Conservation (phyloP, 2,797 vertebrate genomes). For the Neoniphon sammara region DNA sequence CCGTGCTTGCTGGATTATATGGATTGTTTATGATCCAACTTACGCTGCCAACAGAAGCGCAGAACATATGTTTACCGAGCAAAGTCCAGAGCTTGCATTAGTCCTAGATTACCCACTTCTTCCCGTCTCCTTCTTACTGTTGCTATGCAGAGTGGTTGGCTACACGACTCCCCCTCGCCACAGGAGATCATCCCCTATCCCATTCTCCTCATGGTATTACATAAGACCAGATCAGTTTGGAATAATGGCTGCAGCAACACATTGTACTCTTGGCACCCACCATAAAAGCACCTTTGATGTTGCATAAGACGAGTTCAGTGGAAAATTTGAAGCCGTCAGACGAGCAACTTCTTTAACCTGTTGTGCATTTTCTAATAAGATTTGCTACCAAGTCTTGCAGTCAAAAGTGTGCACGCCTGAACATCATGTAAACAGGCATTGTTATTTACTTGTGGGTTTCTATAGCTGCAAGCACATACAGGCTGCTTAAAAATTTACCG, state of each 20-base stretch:
- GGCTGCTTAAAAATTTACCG: neutral
- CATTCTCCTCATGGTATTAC: conserved; percentile 59
- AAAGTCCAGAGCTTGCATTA: conserved; percentile 21
- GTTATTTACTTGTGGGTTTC: neutral
- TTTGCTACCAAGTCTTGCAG: neutral
- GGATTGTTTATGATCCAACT: conserved; percentile 55
- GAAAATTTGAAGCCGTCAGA: neutral
- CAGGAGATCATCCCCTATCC: conserved; percentile 54
- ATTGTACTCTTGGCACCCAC: conserved; percentile 46
- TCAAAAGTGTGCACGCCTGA: neutral
- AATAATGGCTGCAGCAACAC: conserved; percentile 60
- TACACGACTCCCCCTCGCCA: conserved; percentile 5
- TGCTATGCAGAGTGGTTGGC: conserved; percentile 24
- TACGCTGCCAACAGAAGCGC: conserved; percentile 34
- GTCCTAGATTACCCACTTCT: conserved; percentile 34
- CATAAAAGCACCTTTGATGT: conserved; percentile 32
- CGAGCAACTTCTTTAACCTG: neutral
- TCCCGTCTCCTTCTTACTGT: conserved; percentile 26
- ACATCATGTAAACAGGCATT: neutral
- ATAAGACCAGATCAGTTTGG: conserved; percentile 66
- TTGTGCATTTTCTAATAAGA: neutral
- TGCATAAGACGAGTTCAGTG: neutral
- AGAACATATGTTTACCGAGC: conserved; percentile 58
- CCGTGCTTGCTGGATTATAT: conserved; percentile 57
- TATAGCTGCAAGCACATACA: neutral